Evolutionary conservation across 1,140 invertebrate species (phyloP), one percentile per base, ranked within the genome.

Genomic region (Melanaphis sacchari): DNA sequence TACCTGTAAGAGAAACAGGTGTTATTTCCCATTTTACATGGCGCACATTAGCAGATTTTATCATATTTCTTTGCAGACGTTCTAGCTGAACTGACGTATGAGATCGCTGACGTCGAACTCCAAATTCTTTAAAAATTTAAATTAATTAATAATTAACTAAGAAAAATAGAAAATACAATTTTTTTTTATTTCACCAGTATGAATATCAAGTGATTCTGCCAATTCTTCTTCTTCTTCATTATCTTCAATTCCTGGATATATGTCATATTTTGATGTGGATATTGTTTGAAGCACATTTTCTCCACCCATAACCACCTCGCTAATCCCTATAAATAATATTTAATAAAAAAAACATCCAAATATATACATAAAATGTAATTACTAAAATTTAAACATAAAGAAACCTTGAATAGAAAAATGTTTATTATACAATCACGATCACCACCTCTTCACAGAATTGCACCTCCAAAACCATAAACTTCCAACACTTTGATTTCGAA

Each of bases 401-500:
- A 85, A 87, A 76, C 52, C 82, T 87, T 84, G 43, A 91, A 82
- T 85, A 93, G n/a, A 91, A 76, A 26, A 82, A 95, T 94, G 95
- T 93, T 93, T 87, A 94, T 41, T 93, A 89, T 93, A 93, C 59
- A 91, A 94, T 84, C 31, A 93, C 59, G 93, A 91, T 9, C 90
- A 93, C 93, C 59, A 84, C 38, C 52, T 81, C 91, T 40, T 93
- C 36, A 93, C 52, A 90, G 91, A 89, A 89, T 92, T 93, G 96
- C 96, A 94, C 97, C 97, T 93, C 96, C 96, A 95, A 99, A 99
- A 94, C 98, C 98, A 95, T 99, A 99, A 7, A 99, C 98, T 96
- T 99, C 98, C 87, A 99, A 96, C 93, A 99, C 98, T 94, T 98
- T 96, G 95, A 99, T 98, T 95, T 98, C 98, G 95, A 99, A 99